Conservation (phyloP, 2,113 vertebrate species). For the Lophura nycthemera region DNA sequence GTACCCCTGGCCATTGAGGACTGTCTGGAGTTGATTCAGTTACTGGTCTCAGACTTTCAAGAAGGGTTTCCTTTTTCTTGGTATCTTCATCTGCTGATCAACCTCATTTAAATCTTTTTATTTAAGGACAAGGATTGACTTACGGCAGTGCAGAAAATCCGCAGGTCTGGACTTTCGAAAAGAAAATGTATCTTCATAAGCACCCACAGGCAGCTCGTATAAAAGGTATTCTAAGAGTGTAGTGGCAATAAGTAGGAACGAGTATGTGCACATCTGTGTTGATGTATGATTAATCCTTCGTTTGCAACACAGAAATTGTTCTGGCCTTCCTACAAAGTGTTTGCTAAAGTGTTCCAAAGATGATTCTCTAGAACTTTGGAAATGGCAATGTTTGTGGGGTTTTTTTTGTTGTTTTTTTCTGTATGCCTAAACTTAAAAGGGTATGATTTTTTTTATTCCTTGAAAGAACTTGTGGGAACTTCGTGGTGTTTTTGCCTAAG, state of each 20-base stretch:
- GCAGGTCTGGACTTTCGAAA: not conserved
- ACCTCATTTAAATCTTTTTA: not conserved
- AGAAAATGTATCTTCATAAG: not conserved
- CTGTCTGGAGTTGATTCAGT: not conserved
- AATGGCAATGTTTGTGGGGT: not conserved
- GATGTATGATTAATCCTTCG: not conserved
- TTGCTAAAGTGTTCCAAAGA: not conserved
- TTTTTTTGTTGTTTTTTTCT: not conserved
- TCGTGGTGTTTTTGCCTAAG: not conserved
- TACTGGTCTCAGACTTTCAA: not conserved
- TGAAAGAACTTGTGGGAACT: conserved; percentile 2
- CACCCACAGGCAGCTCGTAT: not conserved
- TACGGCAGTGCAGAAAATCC: no score
- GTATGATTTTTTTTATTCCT: not conserved
- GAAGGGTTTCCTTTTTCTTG: not conserved
- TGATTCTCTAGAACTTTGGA: not conserved
- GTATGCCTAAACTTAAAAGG: not conserved
- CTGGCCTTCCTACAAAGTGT: not conserved
- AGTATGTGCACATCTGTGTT: rapidly evolving
- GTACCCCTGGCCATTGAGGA: rapidly evolving
- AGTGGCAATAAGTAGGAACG: not conserved
- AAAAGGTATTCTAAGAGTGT: not conserved
- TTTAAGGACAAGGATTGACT: not conserved
- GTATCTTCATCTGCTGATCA: not conserved
- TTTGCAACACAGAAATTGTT: not conserved